Evolutionary conservation across 2,888 invertebrate genomes (phyloP).

Genomic region (Rhingia campestris): DNA sequence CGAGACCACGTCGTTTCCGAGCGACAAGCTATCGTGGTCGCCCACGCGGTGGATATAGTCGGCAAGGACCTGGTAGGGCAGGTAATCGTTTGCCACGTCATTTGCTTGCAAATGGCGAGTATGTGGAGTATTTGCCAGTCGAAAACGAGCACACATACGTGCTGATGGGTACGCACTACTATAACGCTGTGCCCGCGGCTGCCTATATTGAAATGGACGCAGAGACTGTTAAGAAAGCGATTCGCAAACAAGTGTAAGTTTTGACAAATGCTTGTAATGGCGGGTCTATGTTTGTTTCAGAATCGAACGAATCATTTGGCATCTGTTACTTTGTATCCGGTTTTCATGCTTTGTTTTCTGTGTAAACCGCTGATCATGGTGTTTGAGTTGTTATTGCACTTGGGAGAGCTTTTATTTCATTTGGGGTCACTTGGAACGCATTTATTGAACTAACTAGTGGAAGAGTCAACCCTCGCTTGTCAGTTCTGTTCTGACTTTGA

Average conservation of each 20-base stretch:
- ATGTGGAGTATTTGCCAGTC: slow-evolving; percentile 79
- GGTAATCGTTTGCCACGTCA: slow-evolving; percentile 82
- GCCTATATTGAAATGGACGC: slow-evolving; percentile 82
- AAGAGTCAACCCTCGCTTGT: not conserved
- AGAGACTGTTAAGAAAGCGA: slow-evolving; percentile 89
- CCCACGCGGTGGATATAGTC: slow-evolving; percentile 83
- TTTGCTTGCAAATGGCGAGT: slow-evolving; percentile 81
- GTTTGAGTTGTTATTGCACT: not conserved
- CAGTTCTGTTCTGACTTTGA: not conserved
- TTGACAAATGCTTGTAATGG: not conserved
- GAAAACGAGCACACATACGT: slow-evolving; percentile 80
- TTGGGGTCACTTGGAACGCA: not conserved
- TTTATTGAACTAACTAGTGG: not conserved
- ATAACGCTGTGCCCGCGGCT: slow-evolving; percentile 81
- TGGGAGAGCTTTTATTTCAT: not conserved
- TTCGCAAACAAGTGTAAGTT: slow-evolving; percentile 95
- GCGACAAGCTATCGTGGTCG: slow-evolving; percentile 81
- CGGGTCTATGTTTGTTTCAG: slow-evolving; percentile 22
- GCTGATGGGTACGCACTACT: slow-evolving; percentile 83
- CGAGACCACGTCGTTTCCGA: slow-evolving; percentile 81
- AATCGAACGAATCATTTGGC: slow-evolving; percentile 3
- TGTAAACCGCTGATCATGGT: slow-evolving; percentile 12
- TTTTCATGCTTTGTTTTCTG: slow-evolving; percentile 32
- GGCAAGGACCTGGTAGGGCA: slow-evolving; percentile 82
- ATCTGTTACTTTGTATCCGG: slow-evolving; percentile 17